Conservation (phyloP, 2,888 invertebrate species). For the Mimumesa dahlbomi region DNA sequence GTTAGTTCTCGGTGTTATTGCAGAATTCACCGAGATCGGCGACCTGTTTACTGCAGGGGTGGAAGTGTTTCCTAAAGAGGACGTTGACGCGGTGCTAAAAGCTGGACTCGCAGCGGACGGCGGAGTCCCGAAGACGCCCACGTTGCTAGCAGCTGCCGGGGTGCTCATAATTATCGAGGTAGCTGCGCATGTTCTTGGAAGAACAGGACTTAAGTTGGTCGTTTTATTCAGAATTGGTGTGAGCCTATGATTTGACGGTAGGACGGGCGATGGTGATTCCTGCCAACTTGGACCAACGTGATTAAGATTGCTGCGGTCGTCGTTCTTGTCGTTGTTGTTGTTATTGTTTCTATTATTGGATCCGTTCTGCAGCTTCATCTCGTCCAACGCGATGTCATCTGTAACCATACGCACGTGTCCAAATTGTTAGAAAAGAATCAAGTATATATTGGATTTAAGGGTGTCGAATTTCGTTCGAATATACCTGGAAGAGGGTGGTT, state of each 20-base stretch:
- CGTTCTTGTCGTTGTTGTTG: constrained; percentile 61
- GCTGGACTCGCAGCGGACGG: constrained; percentile 73
- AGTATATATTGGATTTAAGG: background rate
- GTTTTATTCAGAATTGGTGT: constrained; percentile 73
- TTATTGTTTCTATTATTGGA: constrained; percentile 66
- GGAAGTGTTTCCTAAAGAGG: constrained; percentile 71
- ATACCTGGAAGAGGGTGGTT: constrained; percentile 67
- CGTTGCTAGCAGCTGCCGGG: constrained; percentile 52
- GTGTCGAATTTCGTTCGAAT: background rate
- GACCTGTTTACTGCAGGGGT: constrained; percentile 68
- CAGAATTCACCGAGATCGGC: constrained; percentile 65
- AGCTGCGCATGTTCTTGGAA: constrained; percentile 64
- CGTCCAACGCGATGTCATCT: too few relatives aligned
- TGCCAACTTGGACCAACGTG: constrained; percentile 70
- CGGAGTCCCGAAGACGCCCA: constrained; percentile 71
- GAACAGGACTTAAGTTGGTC: constrained; percentile 72
- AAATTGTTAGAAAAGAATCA: too few relatives aligned
- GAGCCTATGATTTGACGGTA: constrained; percentile 68
- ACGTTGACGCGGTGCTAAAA: constrained; percentile 76
- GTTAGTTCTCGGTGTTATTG: constrained; percentile 59
- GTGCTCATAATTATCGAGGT: constrained; percentile 63
- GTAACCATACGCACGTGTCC: too few relatives aligned
- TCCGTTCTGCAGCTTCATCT: constrained; percentile 74
- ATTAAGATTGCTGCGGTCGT: constrained; percentile 53
- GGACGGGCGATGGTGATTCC: constrained; percentile 68